These are phyloP conservation scores for Columbina picui DNA, from an alignment of 2,113 vertebrate genomes.

Conservation along the genomic window DNA sequence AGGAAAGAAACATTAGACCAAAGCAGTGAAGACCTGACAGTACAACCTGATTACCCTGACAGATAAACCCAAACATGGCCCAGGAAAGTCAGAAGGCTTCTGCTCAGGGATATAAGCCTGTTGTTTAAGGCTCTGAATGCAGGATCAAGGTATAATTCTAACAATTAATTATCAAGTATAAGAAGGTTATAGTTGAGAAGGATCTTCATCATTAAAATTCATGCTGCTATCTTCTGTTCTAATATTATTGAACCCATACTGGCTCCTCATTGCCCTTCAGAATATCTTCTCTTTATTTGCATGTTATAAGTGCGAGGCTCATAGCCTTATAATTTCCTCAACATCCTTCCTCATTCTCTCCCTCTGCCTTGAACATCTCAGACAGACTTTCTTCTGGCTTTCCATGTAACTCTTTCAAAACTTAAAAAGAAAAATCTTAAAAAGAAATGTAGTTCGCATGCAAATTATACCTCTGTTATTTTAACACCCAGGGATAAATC, in stretches of 20 bases:
- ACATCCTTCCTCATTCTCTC: not conserved
- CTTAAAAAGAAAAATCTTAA: not conserved
- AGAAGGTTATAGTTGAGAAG: conserved; percentile 19
- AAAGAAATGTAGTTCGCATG: not conserved
- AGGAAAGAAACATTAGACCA: not conserved
- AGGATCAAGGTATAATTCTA: conserved; percentile 15
- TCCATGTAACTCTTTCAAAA: not conserved
- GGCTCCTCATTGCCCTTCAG: conserved; percentile 39
- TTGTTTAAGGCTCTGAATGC: conserved; percentile 4
- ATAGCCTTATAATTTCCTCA: conserved; percentile 47
- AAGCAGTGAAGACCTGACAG: not conserved
- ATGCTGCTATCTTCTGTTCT: conserved; percentile 32
- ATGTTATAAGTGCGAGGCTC: conserved; percentile 52
- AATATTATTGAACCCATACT: conserved; percentile 19
- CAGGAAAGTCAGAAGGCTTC: not conserved
- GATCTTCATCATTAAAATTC: conserved; percentile 54
- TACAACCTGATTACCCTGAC: not conserved
- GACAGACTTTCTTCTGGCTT: not conserved
- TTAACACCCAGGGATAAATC: conserved; percentile 14
- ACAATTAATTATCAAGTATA: conserved; percentile 64
- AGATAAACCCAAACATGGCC: not conserved
- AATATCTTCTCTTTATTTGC: conserved; percentile 59
- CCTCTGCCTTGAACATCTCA: conserved; percentile 12
- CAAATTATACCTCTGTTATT: conserved; percentile 24
- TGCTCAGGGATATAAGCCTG: not conserved